phyloP scores from a whole-genome alignment of 2,113 vertebrate genomes.

The Salvelinus namaycush region DNA sequence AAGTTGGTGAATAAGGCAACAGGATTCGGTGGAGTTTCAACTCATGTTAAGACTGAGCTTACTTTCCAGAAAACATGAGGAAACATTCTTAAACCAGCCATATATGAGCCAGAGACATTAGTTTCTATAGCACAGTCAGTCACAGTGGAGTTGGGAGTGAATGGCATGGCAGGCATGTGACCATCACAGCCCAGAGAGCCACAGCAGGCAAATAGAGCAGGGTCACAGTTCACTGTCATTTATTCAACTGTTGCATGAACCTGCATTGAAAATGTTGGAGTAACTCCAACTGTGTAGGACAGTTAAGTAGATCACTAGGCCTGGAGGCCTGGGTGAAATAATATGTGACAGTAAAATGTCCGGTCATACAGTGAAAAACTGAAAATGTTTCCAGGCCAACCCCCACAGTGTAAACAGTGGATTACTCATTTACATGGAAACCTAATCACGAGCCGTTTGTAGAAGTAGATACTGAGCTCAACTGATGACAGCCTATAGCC shows the following conservation, averaged over 20 bases:
- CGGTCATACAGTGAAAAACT: neutral
- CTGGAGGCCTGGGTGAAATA: neutral
- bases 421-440: slow-evolving; percentile 33
- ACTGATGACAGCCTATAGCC: too few species aligned
- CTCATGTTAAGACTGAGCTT: neutral
- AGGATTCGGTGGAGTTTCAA: neutral
- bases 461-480: neutral
- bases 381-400: neutral
- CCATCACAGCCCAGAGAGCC: too few species aligned
- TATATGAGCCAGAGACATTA: too few species aligned
- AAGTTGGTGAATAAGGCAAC: neutral
- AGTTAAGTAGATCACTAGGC: neutral
- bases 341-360: neutral
- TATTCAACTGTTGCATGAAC: neutral
- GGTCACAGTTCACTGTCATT: neutral
- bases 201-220: slow-evolving; percentile 4
- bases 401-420: neutral
- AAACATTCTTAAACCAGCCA: neutral
- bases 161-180: neutral
- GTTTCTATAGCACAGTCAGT: too few species aligned
- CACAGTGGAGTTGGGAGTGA: neutral
- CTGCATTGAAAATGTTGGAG: too few species aligned
- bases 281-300: neutral
- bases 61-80: neutral
- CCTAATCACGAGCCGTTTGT: slow-evolving; percentile 15